These are phyloP conservation scores for Hestina assimilis DNA, from an alignment of 1,140 invertebrate genomes.

Conservation along the genomic window DNA sequence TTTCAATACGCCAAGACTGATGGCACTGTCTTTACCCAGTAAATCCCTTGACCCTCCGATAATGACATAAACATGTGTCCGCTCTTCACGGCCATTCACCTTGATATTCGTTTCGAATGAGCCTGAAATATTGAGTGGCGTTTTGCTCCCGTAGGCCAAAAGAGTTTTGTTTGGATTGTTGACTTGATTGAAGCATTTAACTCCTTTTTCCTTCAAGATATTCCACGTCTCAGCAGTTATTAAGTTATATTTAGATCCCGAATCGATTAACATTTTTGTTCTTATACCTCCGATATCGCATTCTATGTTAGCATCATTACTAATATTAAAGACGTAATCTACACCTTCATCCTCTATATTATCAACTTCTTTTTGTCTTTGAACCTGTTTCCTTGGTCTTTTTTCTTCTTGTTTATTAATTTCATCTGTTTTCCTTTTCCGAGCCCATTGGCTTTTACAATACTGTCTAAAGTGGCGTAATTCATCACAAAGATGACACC, in stretches of 20 bases:
- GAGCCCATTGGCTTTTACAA: background rate
- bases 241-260: conserved; percentile 3
- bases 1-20: background rate
- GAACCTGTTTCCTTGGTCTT: background rate
- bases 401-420: background rate
- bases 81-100: background rate
- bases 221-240: background rate
- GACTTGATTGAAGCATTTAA: conserved; percentile 12
- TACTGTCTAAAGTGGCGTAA: background rate
- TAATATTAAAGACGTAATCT: conserved; percentile 10
- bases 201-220: background rate
- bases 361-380: background rate
- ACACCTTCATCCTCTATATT: background rate
- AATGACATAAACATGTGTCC: conserved; percentile 1
- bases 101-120: conserved; percentile 5
- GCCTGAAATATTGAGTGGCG: conserved; percentile 4
- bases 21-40: conserved; percentile 1
- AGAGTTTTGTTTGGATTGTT: conserved; percentile 5
- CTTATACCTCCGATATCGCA: background rate
- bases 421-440: background rate
- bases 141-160: conserved; percentile 8
- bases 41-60: conserved; percentile 8
- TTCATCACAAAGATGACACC: too few relatives aligned
- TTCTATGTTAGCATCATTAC: conserved; percentile 1
- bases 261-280: conserved; percentile 9